phyloP scores from a whole-genome alignment of 2,797 vertebrate species.

The Numenius phaeopus region DNA sequence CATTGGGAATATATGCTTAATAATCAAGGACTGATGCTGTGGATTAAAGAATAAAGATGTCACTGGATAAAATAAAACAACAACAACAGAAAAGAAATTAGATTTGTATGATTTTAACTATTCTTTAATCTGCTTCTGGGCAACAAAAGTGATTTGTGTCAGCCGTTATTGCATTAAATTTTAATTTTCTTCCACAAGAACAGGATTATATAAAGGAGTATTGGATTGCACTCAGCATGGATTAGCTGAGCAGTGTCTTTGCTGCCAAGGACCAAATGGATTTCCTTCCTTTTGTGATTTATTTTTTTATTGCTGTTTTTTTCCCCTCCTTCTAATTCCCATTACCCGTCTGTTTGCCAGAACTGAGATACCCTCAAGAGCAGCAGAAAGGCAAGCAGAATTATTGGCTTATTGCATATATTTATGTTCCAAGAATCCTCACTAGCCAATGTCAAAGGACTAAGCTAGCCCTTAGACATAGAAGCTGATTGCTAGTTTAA shows the following conservation, averaged over 20 bases:
- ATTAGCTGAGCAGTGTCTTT: constrained; percentile 80
- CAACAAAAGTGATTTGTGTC: constrained; percentile 86
- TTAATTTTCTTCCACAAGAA: constrained; percentile 85
- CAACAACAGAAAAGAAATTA: constrained; percentile 79
- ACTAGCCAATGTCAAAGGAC: constrained; percentile 59
- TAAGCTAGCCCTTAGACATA: constrained; percentile 48
- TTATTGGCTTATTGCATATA: constrained; percentile 79
- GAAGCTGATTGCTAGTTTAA: constrained; percentile 42
- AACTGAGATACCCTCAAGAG: constrained; percentile 74
- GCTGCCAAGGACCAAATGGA: constrained; percentile 84
- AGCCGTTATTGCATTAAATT: constrained; percentile 86
- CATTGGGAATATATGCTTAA: constrained; percentile 74
- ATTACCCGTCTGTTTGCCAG: constrained; percentile 80
- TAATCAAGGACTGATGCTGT: constrained; percentile 75
- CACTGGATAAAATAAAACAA: constrained; percentile 73
- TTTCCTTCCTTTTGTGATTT: constrained; percentile 85
- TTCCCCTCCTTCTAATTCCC: constrained; percentile 76
- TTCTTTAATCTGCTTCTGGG: constrained; percentile 85
- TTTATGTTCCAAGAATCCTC: constrained; percentile 76
- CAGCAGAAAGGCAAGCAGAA: constrained; percentile 73
- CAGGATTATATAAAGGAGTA: constrained; percentile 85
- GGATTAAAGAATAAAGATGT: constrained; percentile 81
- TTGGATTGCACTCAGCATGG: constrained; percentile 86
- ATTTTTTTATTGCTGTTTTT: constrained; percentile 83
- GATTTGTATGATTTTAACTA: constrained; percentile 84